phyloP scores from a whole-genome alignment of 2,797 vertebrate species.

The Uromys caudimaculatus region DNA sequence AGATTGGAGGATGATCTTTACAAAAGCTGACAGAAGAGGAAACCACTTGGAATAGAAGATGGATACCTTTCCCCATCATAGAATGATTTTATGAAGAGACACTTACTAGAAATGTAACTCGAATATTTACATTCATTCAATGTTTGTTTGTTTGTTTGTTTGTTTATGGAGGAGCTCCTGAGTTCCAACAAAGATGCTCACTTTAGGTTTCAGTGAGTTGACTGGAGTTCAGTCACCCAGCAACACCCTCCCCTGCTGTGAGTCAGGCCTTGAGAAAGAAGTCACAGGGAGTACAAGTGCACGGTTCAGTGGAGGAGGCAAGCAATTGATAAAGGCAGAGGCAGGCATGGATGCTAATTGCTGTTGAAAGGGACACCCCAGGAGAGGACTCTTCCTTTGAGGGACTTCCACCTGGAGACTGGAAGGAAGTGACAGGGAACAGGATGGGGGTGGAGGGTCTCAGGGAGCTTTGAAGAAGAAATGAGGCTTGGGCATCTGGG shows the following conservation, averaged over 20 bases:
- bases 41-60: slow-evolving; percentile 47
- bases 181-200: background rate
- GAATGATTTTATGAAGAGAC: slow-evolving; percentile 51
- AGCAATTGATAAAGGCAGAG: background rate
- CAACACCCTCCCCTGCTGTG: background rate
- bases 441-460: background rate
- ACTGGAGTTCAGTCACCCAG: slow-evolving; percentile 14
- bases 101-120: slow-evolving; percentile 48
- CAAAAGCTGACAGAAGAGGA: slow-evolving; percentile 59
- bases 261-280: slow-evolving; percentile 31
- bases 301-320: slow-evolving; percentile 46
- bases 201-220: slow-evolving; percentile 52
- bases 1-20: slow-evolving; percentile 37
- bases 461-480: background rate
- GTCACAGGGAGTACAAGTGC: slow-evolving; percentile 55
- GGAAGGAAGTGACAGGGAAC: background rate
- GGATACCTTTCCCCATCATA: background rate
- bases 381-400: background rate
- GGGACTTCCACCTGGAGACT: background rate
- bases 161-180: slow-evolving; percentile 68
- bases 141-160: slow-evolving; percentile 54
- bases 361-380: background rate
- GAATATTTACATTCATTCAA: slow-evolving; percentile 27
- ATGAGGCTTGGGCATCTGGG: background rate
- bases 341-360: background rate